Base-by-base conservation (phyloP, 2,113 vertebrate genomes). In the Brachirus orientalis region DNA sequence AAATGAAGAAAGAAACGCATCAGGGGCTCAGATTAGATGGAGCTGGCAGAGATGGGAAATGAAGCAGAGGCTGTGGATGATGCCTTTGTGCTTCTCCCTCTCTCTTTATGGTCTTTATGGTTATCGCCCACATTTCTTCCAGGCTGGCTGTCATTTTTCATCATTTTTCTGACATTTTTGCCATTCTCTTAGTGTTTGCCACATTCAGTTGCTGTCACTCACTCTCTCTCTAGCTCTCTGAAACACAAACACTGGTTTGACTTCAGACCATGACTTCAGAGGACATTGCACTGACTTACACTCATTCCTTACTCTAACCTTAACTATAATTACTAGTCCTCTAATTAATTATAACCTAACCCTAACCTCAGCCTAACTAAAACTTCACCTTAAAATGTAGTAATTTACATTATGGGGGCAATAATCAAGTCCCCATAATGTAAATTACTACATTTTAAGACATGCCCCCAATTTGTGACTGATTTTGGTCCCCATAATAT, bases 1-100 rank as follows among this genome's bases (percentile, higher is more conserved):
- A 87, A 74, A 89, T 86, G 85, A 86, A 80, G 73, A 63, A 47
- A 80, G 68, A 71, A 79, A 79, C 52, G 64, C 77, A 71, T 79
- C 69, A 69, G 81, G 61, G 22, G 69, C 70, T 68, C 67, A 72
- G 84, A 81, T 65, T 73, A 73, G 79, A 79, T 61, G 72, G 57
- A 71, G 65, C 65, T 74, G 64, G 52, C 75, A 68, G 72, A 72
- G 77, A 80, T 61, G 79, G 75, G 84, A 74, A 83, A 85, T 62
- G 77, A 81, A 73, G 76, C 69, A 17, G 66, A 51, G 54, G 77
- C 71, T 41, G 74, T 46, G 37, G 1, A 17, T 63, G 64, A 74
- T 59, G n/a, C 51, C 55, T 60, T 46, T 52, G 36, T 69, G 47
- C 37, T 20, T 38, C 48, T 10, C 51, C 4, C 33, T 7, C 56